Evolutionary conservation across 2,797 vertebrate genomes (phyloP).

Genomic region (Enteromius afrohamiltoni): DNA sequence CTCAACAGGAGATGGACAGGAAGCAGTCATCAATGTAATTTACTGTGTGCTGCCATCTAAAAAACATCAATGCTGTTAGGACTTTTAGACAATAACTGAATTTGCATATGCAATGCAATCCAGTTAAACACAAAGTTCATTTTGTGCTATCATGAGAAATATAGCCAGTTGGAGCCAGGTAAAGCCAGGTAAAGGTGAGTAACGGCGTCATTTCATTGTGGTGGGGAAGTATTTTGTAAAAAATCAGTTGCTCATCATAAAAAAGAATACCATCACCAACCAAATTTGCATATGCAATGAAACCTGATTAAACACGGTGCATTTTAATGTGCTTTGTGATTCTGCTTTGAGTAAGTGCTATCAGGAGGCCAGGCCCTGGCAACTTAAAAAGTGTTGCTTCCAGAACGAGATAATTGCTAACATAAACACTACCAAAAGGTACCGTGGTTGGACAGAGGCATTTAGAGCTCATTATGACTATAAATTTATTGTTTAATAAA

Average conservation of each 20-base stretch:
- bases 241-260: neutral
- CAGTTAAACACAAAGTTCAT: constrained; percentile 69
- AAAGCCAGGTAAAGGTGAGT: neutral
- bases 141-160: constrained; percentile 55
- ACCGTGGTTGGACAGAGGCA: constrained; percentile 10
- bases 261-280: constrained; percentile 42
- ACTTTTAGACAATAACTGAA: constrained; percentile 64
- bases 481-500: constrained; percentile 52
- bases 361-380: constrained; percentile 59
- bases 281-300: constrained; percentile 69
- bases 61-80: constrained; percentile 65
- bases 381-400: constrained; percentile 56
- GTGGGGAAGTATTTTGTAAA: neutral
- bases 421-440: constrained; percentile 45
- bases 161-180: no score
- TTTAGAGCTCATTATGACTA: constrained; percentile 11
- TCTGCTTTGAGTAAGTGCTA: constrained; percentile 66
- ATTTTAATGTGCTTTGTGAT: constrained; percentile 68
- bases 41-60: constrained; percentile 62
- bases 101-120: constrained; percentile 68
- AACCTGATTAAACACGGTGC: constrained; percentile 67
- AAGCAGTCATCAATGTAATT: constrained; percentile 64
- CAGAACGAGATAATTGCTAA: constrained; percentile 38
- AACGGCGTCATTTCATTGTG: neutral
- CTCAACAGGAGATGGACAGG: constrained; percentile 64